Percentiles rank a stretch among this genome's conserved stretches.
phyloP scores from a whole-genome alignment of 2,888 invertebrate species.

The Drosophila tripunctata region DNA sequence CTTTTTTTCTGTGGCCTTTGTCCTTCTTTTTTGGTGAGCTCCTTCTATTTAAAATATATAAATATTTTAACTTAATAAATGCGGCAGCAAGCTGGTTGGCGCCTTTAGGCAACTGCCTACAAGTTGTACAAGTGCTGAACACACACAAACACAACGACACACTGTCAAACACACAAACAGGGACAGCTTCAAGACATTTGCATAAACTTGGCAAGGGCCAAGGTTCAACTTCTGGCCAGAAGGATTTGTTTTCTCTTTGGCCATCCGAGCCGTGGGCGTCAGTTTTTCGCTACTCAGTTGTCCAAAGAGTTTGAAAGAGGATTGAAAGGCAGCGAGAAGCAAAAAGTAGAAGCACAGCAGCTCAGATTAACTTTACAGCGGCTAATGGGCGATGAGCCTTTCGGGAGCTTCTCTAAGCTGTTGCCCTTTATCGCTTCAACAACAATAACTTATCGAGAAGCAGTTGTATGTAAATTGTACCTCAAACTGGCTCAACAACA shows the following conservation, averaged over 20 bases:
- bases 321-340: background rate
- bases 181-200: conserved; percentile 40
- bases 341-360: conserved; percentile 3
- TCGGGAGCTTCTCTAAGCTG: conserved; percentile 49
- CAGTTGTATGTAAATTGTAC: conserved; percentile 52
- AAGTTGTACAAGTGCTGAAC: conserved; percentile 50
- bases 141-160: conserved; percentile 29
- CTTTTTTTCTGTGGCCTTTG: conserved; percentile 9
- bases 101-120: conserved; percentile 37
- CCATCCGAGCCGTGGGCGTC: conserved; percentile 30
- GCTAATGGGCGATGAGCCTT: conserved; percentile 62
- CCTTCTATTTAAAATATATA: conserved; percentile 64
- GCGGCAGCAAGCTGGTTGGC: conserved; percentile 47
- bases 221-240: conserved; percentile 2
- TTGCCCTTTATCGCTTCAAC: conserved; percentile 31
- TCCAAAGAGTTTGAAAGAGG: conserved; percentile 8
- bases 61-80: conserved; percentile 77
- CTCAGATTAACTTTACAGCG: conserved; percentile 52
- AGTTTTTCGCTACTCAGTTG: conserved; percentile 3
- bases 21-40: conserved; percentile 10
- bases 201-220: conserved; percentile 57
- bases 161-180: background rate
- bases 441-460: conserved; percentile 9
- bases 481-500: conserved; percentile 30
- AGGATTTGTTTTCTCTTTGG: conserved; percentile 36